Base-by-base conservation (phyloP, 2,888 invertebrate genomes). In the Ptychoptera contaminata region DNA sequence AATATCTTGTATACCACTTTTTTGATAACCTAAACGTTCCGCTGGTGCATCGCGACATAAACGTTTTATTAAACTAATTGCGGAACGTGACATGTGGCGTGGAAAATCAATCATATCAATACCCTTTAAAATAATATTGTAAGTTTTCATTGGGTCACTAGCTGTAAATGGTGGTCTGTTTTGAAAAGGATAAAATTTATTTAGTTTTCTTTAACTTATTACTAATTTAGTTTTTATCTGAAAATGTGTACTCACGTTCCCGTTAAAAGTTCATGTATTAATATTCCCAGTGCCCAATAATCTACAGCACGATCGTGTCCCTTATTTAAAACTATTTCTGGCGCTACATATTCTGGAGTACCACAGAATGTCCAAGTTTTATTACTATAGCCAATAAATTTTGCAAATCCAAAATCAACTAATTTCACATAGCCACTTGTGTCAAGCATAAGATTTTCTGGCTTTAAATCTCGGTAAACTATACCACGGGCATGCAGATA, bases 301-400 rank as follows among this genome's bases (percentile, higher is more conserved):
- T 94, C 94, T 1, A 91, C 93, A 1, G 91, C 84, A 51, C 85
- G 79, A 53, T 76, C 76, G 52, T 76, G 76, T 1, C 76, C 76
- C 67, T 74, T 64, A 64, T 91, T 91, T 11, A 92, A 69, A 44
- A 96, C 90, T 49, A 94, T 88, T 68, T 94, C 87, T 0, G 87
- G 87, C 0, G 86, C 84, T 5, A 86, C 83, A 56, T 87, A 87
- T 59, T 92, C 90, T 0, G 92, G 92, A 0, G 93, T 94, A n/a
- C 94, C 94, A 51, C 92, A 93, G 63, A 94, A 94, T 1, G 93
- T 93, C 82, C 88, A 93, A 0, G 93, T 92, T 63, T 90, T 91
- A 47, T 76, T 72, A 44, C 84, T 82, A 2, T 75, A 69, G 1
- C 82, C 77, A 47, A 94, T 74, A 54, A 79, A 76, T 63, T 93